phyloP scores from a whole-genome alignment of 2,797 vertebrate species.

The Hypotaenidia okinawae region DNA sequence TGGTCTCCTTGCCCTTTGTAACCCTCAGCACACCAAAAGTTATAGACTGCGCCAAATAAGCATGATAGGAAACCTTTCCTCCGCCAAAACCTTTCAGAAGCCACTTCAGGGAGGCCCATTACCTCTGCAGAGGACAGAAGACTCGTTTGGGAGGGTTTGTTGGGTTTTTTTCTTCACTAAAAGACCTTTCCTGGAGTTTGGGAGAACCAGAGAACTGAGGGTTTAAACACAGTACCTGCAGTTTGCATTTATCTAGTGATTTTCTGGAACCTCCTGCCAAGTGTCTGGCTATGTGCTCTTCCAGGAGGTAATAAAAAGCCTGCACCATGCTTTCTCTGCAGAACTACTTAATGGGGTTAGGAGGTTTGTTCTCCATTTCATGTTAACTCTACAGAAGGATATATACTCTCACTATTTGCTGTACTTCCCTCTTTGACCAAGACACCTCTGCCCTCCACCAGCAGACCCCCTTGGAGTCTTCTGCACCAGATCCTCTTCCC shows the following conservation, averaged over 20 bases:
- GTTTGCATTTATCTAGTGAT: slow-evolving; percentile 2
- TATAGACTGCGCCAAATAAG: neutral
- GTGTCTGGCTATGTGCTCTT: neutral
- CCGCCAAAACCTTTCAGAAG: neutral
- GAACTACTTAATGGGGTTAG: slow-evolving; percentile 1
- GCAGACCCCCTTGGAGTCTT: neutral
- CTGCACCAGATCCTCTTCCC: neutral
- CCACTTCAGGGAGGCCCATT: neutral
- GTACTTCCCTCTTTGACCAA: neutral
- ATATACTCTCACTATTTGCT: neutral
- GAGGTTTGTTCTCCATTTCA: neutral
- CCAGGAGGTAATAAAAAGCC: slow-evolving; percentile 26
- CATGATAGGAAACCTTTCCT: neutral
- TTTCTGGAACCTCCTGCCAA: slow-evolving; percentile 12
- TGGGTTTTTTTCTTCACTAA: neutral
- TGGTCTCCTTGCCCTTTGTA: neutral
- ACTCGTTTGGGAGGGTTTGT: neutral
- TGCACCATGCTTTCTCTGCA: neutral
- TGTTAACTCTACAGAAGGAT: neutral
- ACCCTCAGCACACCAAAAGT: neutral
- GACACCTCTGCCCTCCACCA: neutral
- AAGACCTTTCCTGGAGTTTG: neutral
- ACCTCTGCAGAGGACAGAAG: neutral
- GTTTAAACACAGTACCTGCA: neutral
- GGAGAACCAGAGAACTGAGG: neutral